Evolutionary conservation across 2,888 invertebrate species (phyloP).

Genomic region (Parasteatoda lunata): DNA sequence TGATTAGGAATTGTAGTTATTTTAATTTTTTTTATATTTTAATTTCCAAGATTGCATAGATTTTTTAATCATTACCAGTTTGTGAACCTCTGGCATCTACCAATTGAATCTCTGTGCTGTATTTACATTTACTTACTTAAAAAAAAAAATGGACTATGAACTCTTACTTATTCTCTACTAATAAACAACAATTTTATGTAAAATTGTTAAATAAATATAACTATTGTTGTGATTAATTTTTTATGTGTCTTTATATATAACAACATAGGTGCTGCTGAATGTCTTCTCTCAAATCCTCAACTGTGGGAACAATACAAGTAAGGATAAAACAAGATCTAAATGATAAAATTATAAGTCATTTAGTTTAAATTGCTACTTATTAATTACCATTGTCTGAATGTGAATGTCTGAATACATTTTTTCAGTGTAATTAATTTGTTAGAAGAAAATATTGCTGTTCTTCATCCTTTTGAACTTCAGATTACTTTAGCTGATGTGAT

Average conservation of each 20-base stretch:
- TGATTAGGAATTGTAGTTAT: too few species aligned
- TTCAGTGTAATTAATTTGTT: slow-evolving; percentile 22
- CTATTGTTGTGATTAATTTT: neutral
- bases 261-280: neutral
- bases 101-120: too few species aligned
- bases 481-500: slow-evolving; percentile 6
- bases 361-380: neutral
- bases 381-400: neutral
- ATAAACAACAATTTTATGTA: too few species aligned
- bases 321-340: neutral
- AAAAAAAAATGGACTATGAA: too few species aligned
- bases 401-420: neutral
- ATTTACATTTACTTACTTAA: too few species aligned
- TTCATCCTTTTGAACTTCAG: neutral
- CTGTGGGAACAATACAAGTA: slow-evolving; percentile 1
- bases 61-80: too few species aligned
- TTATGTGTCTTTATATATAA: neutral
- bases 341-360: neutral
- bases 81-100: too few species aligned
- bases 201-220: too few species aligned
- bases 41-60: too few species aligned
- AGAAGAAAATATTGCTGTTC: neutral
- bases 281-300: neutral
- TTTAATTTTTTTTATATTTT: too few species aligned
- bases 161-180: too few species aligned